These are phyloP conservation scores for Alces alces DNA, from an alignment of 2,113 vertebrate species.

Conservation along the genomic window DNA sequence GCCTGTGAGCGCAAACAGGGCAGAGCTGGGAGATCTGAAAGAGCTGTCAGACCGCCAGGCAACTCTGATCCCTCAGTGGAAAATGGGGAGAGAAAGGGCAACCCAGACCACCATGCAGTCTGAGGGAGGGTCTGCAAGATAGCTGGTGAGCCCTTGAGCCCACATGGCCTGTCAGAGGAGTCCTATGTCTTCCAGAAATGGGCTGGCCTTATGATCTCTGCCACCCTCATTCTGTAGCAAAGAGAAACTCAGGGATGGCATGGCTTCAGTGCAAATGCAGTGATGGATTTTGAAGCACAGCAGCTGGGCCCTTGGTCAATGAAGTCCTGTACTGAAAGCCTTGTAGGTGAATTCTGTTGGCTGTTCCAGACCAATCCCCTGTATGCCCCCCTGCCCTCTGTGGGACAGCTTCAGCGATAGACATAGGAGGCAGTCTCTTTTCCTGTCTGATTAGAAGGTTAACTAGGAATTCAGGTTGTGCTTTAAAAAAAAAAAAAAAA, in stretches of 20 bases:
- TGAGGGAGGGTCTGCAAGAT: background rate
- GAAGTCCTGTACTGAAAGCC: background rate
- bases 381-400: background rate
- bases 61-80: background rate
- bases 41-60: background rate
- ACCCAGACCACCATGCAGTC: background rate
- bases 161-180: background rate
- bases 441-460: background rate
- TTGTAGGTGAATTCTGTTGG: background rate
- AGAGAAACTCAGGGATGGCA: background rate
- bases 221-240: background rate
- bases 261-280: background rate
- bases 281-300: background rate
- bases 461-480: background rate
- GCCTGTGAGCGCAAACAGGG: background rate
- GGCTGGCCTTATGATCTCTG: background rate
- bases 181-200: background rate
- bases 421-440: background rate
- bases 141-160: background rate
- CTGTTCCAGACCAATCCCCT: background rate
- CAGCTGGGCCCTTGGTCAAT: background rate
- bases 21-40: background rate
- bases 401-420: background rate
- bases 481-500: background rate
- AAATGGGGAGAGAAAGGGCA: background rate